Conservation (phyloP, 2,797 vertebrate species). For the Urosaurus nigricauda region DNA sequence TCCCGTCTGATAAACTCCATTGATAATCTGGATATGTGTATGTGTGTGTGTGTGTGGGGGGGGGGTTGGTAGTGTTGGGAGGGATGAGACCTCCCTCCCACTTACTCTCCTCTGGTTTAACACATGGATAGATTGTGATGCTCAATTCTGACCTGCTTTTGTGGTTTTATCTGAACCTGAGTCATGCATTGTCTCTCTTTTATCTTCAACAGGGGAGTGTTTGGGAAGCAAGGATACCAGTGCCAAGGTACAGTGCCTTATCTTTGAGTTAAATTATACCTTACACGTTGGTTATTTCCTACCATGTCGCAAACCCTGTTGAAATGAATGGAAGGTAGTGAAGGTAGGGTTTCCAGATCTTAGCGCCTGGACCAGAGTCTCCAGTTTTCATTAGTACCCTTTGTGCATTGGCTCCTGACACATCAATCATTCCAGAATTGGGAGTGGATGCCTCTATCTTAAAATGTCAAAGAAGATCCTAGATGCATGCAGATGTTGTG, state of each 20-base stretch:
- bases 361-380: no score
- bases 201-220: slow-evolving; percentile 90
- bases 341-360: background rate
- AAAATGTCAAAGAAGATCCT: no score
- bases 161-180: background rate
- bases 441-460: no score
- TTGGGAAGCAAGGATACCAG: slow-evolving; percentile 98
- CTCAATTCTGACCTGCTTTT: background rate
- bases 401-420: no score
- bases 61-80: no score
- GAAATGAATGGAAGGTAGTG: background rate
- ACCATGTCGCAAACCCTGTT: background rate
- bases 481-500: no score
- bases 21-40: no score
- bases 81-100: no score
- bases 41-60: no score
- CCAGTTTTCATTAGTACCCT: background rate
- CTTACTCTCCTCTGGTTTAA: no score
- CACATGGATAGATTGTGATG: background rate
- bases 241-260: slow-evolving; percentile 90
- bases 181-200: slow-evolving; percentile 47
- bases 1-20: no score
- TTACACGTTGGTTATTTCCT: background rate
- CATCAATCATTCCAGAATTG: no score
- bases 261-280: background rate